Evolutionary conservation across 2,797 vertebrate genomes (phyloP).

Genomic region (Chelmon rostratus): DNA sequence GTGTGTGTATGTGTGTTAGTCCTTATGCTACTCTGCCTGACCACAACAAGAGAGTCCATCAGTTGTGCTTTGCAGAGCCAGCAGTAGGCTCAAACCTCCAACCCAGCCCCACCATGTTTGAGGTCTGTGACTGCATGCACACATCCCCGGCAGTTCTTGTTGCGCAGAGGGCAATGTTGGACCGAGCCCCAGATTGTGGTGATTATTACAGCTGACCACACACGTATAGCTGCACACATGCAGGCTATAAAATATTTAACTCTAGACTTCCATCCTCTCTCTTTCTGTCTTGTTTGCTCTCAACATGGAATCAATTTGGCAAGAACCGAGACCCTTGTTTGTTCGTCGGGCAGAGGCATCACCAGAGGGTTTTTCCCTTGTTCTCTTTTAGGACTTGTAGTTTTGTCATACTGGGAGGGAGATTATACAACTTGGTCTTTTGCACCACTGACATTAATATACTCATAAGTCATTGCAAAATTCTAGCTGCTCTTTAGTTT

Average conservation of each 20-base stretch:
- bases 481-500: constrained; percentile 59
- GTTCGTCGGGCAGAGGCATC: constrained; percentile 70
- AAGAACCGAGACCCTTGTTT: constrained; percentile 77
- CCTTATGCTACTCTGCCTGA: constrained; percentile 18
- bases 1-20: constrained; percentile 22
- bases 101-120: constrained; percentile 21
- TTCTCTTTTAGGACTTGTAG: constrained; percentile 49
- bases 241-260: constrained; percentile 74
- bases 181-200: constrained; percentile 72
- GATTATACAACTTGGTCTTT: constrained; percentile 63
- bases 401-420: constrained; percentile 61
- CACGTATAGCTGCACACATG: constrained; percentile 77
- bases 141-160: constrained; percentile 48
- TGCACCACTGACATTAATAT: constrained; percentile 68
- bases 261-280: constrained; percentile 59
- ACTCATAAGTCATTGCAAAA: constrained; percentile 65
- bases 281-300: constrained; percentile 65
- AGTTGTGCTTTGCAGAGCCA: constrained; percentile 42
- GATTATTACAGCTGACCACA: constrained; percentile 79
- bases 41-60: constrained; percentile 56
- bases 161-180: constrained; percentile 59
- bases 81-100: constrained; percentile 36
- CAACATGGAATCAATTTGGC: constrained; percentile 81
- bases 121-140: constrained; percentile 57
- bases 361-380: constrained; percentile 61